A percentile compares a stretch with the other conserved stretches of the same genome.
These are phyloP conservation scores for Barnardius zonarius DNA, from an alignment of 2,113 vertebrate genomes.

Conservation along the genomic window DNA sequence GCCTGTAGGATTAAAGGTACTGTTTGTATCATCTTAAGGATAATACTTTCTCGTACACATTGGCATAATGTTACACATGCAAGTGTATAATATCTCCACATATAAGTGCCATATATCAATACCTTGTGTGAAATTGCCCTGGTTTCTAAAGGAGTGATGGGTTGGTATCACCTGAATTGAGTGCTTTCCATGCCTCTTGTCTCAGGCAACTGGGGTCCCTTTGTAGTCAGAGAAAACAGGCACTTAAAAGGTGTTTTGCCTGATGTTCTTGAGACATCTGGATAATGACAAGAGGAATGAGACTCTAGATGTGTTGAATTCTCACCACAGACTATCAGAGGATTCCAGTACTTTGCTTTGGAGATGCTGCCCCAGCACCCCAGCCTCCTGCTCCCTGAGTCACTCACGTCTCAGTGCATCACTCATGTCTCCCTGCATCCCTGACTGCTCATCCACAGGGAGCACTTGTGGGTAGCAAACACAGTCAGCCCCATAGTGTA, in stretches of 20 bases:
- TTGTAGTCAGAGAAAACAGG: neutral
- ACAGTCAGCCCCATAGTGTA: neutral
- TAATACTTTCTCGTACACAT: neutral
- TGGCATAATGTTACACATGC: neutral
- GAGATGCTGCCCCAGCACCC: neutral
- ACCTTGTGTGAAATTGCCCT: neutral
- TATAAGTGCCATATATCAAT: neutral
- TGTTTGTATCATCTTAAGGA: neutral
- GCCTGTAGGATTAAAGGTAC: neutral
- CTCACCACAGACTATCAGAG: neutral
- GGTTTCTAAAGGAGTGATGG: neutral
- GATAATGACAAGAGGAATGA: neutral
- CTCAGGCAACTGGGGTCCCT: neutral
- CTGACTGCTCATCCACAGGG: neutral
- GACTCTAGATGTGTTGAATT: neutral
- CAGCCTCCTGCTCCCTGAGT: neutral
- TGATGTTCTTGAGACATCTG: neutral
- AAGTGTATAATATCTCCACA: neutral
- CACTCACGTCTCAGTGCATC: neutral
- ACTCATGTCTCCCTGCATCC: neutral
- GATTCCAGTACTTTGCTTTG: neutral
- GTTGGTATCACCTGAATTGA: neutral
- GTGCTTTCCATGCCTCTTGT: neutral
- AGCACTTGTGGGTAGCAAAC: neutral
- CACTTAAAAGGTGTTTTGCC: neutral